Conservation (phyloP, 2,113 vertebrate genomes). For the Hyla sarda region DNA sequence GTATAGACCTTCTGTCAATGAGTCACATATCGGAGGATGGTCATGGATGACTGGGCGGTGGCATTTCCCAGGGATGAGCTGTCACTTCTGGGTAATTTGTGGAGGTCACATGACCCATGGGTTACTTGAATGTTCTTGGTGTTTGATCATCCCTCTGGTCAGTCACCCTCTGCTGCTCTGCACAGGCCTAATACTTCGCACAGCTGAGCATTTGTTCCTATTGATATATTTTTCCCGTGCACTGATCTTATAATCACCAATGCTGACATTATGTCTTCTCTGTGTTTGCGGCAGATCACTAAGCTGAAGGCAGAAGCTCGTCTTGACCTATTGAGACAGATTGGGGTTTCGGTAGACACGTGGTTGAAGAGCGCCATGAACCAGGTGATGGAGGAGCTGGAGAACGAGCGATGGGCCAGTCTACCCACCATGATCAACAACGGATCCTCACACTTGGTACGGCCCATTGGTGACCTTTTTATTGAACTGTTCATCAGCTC, state of each 20-base stretch:
- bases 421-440: constrained; percentile 85
- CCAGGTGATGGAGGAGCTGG: constrained; percentile 97
- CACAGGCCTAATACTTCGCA: too few species aligned
- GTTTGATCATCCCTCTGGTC: neutral
- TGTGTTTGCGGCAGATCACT: constrained; percentile 77
- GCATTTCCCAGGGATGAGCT: neutral
- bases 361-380: constrained; percentile 99
- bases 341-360: constrained; percentile 93
- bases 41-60: neutral
- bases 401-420: constrained; percentile 93
- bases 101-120: neutral
- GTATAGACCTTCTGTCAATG: neutral
- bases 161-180: neutral
- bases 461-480: fast-evolving
- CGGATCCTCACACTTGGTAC: constrained; percentile 88
- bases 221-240: too few species aligned
- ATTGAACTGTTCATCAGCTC: too few species aligned
- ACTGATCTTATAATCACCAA: neutral
- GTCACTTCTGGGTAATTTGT: neutral
- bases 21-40: neutral
- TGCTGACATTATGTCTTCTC: neutral
- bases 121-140: neutral
- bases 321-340: constrained; percentile 91
- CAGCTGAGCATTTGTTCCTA: too few species aligned
- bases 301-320: constrained; percentile 97